Percentiles rank a stretch among this genome's conserved stretches.
Evolutionary conservation across 2,113 vertebrate genomes (phyloP).

Genomic region (Heliornis fulica): DNA sequence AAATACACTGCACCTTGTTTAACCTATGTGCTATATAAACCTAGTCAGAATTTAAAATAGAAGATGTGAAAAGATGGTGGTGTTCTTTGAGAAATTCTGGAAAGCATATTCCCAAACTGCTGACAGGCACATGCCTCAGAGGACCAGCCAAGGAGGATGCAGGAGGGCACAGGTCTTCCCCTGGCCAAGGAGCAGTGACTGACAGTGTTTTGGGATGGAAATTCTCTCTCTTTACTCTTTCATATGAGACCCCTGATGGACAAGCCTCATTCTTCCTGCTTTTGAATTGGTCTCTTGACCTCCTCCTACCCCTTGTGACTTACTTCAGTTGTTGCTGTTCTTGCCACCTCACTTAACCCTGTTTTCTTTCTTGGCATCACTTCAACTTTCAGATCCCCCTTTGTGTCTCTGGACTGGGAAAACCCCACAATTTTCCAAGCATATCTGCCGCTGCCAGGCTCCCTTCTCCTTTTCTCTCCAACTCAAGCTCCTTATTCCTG

Average conservation of each 20-base stretch:
- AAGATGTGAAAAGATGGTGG: background rate
- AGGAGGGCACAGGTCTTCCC: background rate
- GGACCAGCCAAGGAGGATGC: background rate
- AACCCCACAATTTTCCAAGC: background rate
- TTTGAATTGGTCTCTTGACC: background rate
- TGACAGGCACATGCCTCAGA: background rate
- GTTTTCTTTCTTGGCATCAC: slow-evolving; percentile 4
- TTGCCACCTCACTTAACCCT: background rate
- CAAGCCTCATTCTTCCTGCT: background rate
- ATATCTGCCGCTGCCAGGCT: background rate
- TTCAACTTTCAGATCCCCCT: background rate
- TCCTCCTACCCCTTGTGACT: background rate
- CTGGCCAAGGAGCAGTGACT: accelerated
- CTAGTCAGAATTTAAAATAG: background rate
- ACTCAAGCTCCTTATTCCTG: slow-evolving; percentile 26
- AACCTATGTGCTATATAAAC: background rate
- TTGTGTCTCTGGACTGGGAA: background rate
- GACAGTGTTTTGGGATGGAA: background rate
- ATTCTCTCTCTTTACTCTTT: background rate
- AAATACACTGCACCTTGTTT: background rate
- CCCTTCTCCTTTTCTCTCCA: background rate
- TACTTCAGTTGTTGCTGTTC: background rate
- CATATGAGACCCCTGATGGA: background rate
- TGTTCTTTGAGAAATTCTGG: background rate
- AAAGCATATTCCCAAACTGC: background rate